Percentiles rank a stretch among this genome's conserved stretches.
phyloP scores from a whole-genome alignment of 2,113 vertebrate genomes.

The Poecile atricapillus region DNA sequence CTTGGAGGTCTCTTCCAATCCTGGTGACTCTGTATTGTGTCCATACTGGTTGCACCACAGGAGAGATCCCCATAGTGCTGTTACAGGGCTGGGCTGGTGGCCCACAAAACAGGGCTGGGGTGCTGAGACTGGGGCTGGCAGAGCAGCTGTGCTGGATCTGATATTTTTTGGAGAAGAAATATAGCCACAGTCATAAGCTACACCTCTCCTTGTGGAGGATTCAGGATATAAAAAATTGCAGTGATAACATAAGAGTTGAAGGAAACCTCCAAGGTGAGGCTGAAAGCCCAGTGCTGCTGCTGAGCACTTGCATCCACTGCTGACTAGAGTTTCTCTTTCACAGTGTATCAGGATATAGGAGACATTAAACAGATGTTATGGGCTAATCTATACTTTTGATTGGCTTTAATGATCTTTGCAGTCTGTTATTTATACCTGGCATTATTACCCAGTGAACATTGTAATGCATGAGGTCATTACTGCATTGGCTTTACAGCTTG shows the following conservation, averaged over 20 bases:
- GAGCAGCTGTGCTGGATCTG: neutral
- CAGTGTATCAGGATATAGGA: neutral
- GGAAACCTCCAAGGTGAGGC: neutral
- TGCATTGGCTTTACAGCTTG: neutral
- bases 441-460: neutral
- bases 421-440: neutral
- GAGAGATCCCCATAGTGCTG: fast-evolving
- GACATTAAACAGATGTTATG: neutral
- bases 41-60: fast-evolving
- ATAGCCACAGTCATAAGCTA: fast-evolving
- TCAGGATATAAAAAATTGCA: neutral
- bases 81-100: neutral
- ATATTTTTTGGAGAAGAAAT: neutral
- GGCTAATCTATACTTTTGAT: conserved; percentile 43
- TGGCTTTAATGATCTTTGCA: conserved; percentile 39
- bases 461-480: neutral
- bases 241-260: fast-evolving
- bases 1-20: neutral
- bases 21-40: neutral
- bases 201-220: neutral
- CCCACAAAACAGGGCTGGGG: fast-evolving
- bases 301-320: neutral
- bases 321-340: neutral
- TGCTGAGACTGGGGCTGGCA: neutral
- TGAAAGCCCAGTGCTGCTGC: neutral